These are phyloP conservation scores for Agonopterix heracliana DNA, from an alignment of 2,888 invertebrate genomes.

Conservation along the genomic window DNA sequence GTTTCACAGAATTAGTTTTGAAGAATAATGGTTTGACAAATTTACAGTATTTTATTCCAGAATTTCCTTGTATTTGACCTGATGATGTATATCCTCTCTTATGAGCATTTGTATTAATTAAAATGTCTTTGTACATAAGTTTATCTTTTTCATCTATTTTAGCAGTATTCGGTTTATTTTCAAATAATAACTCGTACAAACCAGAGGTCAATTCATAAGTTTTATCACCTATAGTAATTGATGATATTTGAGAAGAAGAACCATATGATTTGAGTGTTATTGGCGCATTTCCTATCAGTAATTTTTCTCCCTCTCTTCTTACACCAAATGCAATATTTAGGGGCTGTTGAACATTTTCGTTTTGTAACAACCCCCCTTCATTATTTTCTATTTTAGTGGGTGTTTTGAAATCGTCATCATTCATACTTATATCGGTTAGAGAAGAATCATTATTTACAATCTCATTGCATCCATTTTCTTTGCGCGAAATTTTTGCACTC, in stretches of 20 bases:
- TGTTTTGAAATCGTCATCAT: too few relatives aligned
- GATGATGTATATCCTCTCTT: background rate
- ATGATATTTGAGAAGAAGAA: too few relatives aligned
- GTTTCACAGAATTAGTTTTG: background rate
- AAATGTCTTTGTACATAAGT: background rate
- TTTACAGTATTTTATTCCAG: background rate
- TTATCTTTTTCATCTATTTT: background rate
- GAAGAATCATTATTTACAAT: too few relatives aligned
- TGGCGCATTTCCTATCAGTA: constrained; percentile 1
- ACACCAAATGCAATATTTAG: background rate
- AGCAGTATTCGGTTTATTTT: background rate
- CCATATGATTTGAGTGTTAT: background rate
- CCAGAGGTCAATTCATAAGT: background rate
- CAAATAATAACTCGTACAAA: background rate
- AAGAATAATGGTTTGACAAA: background rate
- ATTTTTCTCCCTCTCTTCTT: background rate
- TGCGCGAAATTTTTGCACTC: too few relatives aligned
- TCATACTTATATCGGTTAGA: too few relatives aligned
- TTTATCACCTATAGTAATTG: background rate
- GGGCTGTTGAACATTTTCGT: too few relatives aligned
- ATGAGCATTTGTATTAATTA: background rate
- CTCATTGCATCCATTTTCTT: too few relatives aligned
- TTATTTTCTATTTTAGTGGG: too few relatives aligned
- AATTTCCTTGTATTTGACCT: background rate
- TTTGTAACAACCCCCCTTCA: too few relatives aligned